Evolutionary conservation across 2,888 invertebrate species (phyloP), one percentile per base, ranked within the genome.

Genomic region (Brachyopa scutellaris): DNA sequence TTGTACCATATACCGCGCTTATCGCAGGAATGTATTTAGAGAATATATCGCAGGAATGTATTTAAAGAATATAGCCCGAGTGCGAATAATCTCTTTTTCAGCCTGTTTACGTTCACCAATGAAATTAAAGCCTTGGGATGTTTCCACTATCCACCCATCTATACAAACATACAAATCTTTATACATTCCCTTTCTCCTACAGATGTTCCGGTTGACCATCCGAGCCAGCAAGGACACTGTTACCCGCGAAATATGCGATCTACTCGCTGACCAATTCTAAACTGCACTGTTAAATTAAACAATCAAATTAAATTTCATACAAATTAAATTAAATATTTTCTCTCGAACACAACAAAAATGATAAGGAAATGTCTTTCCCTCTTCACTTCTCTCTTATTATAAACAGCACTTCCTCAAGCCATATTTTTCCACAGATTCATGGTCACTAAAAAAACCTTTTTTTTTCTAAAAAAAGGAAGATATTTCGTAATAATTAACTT

Each of bases 151-250:
- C n/a, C n/a, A n/a, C n/a, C n/a, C n/a, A n/a, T n/a, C n/a, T n/a
- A n/a, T n/a, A n/a, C n/a, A n/a, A n/a, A n/a, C n/a, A n/a, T n/a
- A n/a, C n/a, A n/a, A n/a, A n/a, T n/a, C n/a, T n/a, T n/a, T n/a
- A n/a, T n/a, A n/a, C n/a, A n/a, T n/a, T 7, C n/a, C 7, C 15
- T 57, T 38, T 11, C 9, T 23, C 59, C 91, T 92, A 1, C 93
- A 99, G 98, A 99, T 99, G 99, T 99, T 96, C 92, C 97, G 99
- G 89, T 93, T 99, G 89, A 99, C 99, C 77, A 95, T 99, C 85
- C 94, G 99, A 89, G 97, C 98, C 86, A 99, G 98, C 92, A 98
- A 99, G 92, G 99, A 99, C 91, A 93, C 95, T 84, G 97, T 98
- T 86, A 97, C 99, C 76, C 94, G 95, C 90, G 96, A 97, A 92